Evolutionary conservation across 2,113 vertebrate genomes (phyloP).

Genomic region (Microcebus lehilahytsara): DNA sequence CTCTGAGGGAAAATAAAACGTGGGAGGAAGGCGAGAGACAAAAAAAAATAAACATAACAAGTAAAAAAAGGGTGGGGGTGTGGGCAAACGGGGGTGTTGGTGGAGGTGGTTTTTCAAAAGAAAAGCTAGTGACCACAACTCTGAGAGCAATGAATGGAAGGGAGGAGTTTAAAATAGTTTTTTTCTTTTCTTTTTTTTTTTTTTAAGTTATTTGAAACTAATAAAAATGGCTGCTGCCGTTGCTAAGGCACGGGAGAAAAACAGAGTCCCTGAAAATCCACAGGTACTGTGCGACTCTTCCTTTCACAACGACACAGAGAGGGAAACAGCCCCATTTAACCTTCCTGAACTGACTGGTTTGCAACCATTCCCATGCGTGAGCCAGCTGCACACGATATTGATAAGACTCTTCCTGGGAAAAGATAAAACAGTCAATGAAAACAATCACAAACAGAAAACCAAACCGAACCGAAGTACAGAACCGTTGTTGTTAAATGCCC

Average conservation of each 20-base stretch:
- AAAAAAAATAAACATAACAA: slow-evolving; percentile 19
- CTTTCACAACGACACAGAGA: slow-evolving; percentile 83
- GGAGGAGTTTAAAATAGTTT: slow-evolving; percentile 56
- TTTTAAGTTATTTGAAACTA: slow-evolving; percentile 68
- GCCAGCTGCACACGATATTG: slow-evolving; percentile 82
- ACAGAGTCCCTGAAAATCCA: slow-evolving; percentile 83
- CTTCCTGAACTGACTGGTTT: slow-evolving; percentile 75
- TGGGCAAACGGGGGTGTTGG: slow-evolving; percentile 61
- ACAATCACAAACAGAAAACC: slow-evolving; percentile 65
- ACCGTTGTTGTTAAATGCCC: slow-evolving; percentile 72
- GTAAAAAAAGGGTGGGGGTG: background rate
- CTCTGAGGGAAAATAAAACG: slow-evolving; percentile 83
- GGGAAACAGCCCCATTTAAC: slow-evolving; percentile 79
- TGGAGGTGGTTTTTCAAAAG: slow-evolving; percentile 74
- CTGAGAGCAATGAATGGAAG: slow-evolving; percentile 76
- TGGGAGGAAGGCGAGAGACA: slow-evolving; percentile 61
- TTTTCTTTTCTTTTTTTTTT: no score
- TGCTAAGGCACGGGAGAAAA: slow-evolving; percentile 83
- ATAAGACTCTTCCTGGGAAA: slow-evolving; percentile 83
- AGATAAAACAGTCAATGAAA: slow-evolving; percentile 73
- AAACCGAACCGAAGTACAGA: slow-evolving; percentile 73
- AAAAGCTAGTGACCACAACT: slow-evolving; percentile 78
- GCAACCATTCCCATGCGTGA: slow-evolving; percentile 86
- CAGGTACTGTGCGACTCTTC: slow-evolving; percentile 76
- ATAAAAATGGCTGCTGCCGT: slow-evolving; percentile 74